These are phyloP conservation scores for Ormyrus thymus DNA, from an alignment of 2,888 invertebrate species.

Conservation along the genomic window DNA sequence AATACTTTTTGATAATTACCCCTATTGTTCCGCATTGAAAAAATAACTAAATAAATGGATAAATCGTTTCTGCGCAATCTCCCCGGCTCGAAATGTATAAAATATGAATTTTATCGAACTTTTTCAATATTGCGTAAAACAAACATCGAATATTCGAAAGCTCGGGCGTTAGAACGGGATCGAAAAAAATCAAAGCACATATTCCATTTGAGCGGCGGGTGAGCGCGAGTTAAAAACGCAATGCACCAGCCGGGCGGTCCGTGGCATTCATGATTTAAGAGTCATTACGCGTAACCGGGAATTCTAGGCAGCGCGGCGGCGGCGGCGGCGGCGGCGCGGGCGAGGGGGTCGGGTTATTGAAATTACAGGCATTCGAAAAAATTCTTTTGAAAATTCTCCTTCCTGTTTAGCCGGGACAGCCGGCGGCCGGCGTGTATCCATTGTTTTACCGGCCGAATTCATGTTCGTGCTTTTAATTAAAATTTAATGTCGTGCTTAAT, in stretches of 20 bases:
- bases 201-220: no score
- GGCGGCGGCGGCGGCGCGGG: not conserved
- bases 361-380: constrained; percentile 51
- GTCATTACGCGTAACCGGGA: constrained; percentile 24
- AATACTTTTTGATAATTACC: no score
- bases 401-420: constrained; percentile 30
- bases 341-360: constrained; percentile 36
- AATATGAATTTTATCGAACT: no score
- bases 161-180: no score
- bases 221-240: not conserved
- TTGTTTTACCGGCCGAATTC: constrained; percentile 54
- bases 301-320: constrained; percentile 1
- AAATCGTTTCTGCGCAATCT: no score
- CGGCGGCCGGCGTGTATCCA: constrained; percentile 29
- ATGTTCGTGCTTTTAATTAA: constrained; percentile 57
- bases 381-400: constrained; percentile 55
- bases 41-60: no score
- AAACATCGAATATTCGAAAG: no score
- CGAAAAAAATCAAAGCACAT: no score
- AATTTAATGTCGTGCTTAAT: constrained; percentile 58
- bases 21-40: no score
- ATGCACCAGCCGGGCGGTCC: not conserved
- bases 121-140: no score
- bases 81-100: no score
- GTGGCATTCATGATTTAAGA: constrained; percentile 8